A percentile compares a stretch with the other conserved stretches of the same genome.
phyloP scores from a whole-genome alignment of 2,113 vertebrate genomes.

The Riparia riparia region DNA sequence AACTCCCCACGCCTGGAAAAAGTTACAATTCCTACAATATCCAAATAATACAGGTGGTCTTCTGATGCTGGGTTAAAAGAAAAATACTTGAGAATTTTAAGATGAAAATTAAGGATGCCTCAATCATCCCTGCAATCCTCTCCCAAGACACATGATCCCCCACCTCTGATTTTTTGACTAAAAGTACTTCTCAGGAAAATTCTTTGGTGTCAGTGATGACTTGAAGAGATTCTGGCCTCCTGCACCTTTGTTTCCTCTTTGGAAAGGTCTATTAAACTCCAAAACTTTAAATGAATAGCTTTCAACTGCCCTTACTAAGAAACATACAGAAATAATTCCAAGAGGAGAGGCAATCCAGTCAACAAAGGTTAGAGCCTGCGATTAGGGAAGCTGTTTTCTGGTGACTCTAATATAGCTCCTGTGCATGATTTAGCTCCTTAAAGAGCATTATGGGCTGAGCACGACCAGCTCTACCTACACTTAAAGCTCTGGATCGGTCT shows the following conservation, averaged over 20 bases:
- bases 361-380: not conserved
- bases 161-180: not conserved
- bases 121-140: not conserved
- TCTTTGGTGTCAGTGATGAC: not conserved
- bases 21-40: not conserved
- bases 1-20: not conserved
- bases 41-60: not conserved
- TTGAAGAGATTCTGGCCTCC: not conserved
- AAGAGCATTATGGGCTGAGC: constrained; percentile 18
- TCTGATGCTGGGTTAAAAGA: not conserved
- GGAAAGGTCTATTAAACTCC: not conserved
- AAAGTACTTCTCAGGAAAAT: not conserved
- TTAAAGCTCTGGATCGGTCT: not conserved
- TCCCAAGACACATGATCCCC: not conserved
- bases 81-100: not conserved
- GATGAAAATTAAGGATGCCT: not conserved
- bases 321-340: not conserved
- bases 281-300: not conserved
- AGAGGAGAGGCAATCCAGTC: not conserved
- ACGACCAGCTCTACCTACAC: not conserved
- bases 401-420: not conserved
- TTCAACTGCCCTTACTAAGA: not conserved
- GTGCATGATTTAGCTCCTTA: not conserved
- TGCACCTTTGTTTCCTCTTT: not conserved
- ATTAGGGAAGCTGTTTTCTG: not conserved